Percentiles rank a stretch among this genome's conserved stretches.
Evolutionary conservation across 2,113 vertebrate genomes (phyloP).

Genomic region (Nasalis larvatus): DNA sequence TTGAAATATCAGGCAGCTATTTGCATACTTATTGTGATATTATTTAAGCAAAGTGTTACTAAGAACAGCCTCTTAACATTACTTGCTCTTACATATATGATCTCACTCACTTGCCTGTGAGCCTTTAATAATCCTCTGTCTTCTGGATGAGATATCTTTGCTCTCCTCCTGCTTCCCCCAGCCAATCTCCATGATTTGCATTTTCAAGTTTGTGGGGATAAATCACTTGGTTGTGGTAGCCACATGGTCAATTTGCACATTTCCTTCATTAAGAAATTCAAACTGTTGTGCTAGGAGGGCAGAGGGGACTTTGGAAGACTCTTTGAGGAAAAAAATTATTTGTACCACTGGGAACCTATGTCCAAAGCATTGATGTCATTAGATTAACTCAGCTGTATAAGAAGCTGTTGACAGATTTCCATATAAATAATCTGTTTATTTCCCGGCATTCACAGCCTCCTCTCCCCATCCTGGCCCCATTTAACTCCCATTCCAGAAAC

Average conservation of each 20-base stretch:
- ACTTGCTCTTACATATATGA: neutral
- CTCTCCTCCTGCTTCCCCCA: neutral
- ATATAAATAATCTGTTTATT: neutral
- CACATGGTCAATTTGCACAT: neutral
- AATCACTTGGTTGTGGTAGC: neutral
- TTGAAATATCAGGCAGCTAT: neutral
- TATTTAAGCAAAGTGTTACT: slow-evolving; percentile 21
- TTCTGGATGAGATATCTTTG: neutral
- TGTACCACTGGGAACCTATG: neutral
- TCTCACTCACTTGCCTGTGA: neutral
- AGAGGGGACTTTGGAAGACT: neutral
- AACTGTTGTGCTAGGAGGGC: neutral
- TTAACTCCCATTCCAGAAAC: neutral
- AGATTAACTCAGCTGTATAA: slow-evolving; percentile 16
- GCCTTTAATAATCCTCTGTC: neutral
- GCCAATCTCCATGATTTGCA: neutral
- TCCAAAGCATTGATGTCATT: neutral
- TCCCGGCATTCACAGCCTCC: neutral
- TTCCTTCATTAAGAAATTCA: slow-evolving; percentile 20
- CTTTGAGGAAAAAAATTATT: neutral
- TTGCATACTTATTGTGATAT: neutral
- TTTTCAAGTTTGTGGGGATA: neutral
- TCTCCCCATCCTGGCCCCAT: neutral
- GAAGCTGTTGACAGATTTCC: neutral
- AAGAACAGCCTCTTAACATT: neutral